Base-by-base conservation (phyloP, 53 echinoderm and acorn worm species). In the Crossaster papposus region DNA sequence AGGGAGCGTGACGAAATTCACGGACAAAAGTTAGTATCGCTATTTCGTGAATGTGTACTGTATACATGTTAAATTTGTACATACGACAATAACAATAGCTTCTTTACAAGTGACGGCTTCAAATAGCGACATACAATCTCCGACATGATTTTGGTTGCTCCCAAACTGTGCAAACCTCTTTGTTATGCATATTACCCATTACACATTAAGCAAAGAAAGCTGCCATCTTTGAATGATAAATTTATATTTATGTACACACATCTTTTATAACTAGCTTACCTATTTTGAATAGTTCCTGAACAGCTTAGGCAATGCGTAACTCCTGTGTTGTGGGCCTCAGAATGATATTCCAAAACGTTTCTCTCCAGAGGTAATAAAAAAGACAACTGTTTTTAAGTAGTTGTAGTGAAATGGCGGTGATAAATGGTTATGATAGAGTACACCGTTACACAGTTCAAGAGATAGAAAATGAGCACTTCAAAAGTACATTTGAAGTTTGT, bases 21-120 rank as follows among this genome's bases (percentile, higher is more conserved):
- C 71, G 13, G 26, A 71, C 26, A 71, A 71, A 31, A 58, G 58
- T 20, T 1, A 52, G 26, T 68, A 83, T 68, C 70, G 83, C 70
- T 83, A 78, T 34, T 83, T 36, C 35, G 37, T 50, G 70, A 83
- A 65, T 83, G 83, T 70, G 83, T 83, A 38, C 64, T 83, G 83
- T 70, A 83, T 83, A 70, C 83, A 83, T 38, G 70, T 83, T 26
- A 13, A 28, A 22, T 13, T 65, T 65, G 33, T 81, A 81, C 81
- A 83, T 70, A 83, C 18, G 34, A 63, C 63, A 23, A 81, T 31
- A 63, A 36, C 54, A 55, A 58, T 68, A 54, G 55, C 23, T 64
- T 81, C 34, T 80, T 32, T 31, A 34, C 36, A 81, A 62, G 35
- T n/a, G 52, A 54, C 62, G 33, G 54, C 54, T 81, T 81, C 24